These are phyloP conservation scores for Shinisaurus crocodilurus DNA, from an alignment of 2,113 vertebrate genomes.

Conservation along the genomic window DNA sequence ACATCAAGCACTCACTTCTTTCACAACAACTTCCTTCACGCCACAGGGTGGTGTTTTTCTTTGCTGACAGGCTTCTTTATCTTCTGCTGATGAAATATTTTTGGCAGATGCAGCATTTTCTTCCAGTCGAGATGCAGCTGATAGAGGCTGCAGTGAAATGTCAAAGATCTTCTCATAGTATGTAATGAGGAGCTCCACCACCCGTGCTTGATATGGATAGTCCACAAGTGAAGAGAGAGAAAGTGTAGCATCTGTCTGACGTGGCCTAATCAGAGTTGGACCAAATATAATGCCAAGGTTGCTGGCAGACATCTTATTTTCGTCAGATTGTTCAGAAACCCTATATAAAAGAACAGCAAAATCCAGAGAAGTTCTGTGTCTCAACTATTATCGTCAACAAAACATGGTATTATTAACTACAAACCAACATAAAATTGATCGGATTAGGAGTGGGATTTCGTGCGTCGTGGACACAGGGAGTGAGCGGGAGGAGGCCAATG, in stretches of 20 bases:
- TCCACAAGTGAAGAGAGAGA: conserved; percentile 95
- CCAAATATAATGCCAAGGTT: conserved; percentile 98
- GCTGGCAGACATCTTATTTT: conserved; percentile 98
- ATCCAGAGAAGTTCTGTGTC: background rate
- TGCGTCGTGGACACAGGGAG: no score
- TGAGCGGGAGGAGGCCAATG: no score
- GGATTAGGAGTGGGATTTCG: no score
- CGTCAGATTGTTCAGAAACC: conserved; percentile 89
- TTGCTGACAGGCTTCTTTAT: conserved; percentile 82
- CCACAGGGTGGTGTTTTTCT: conserved; percentile 81
- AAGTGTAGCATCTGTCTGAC: conserved; percentile 89
- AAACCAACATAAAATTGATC: background rate
- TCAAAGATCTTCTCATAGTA: conserved; percentile 94
- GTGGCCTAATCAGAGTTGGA: conserved; percentile 92
- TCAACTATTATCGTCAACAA: background rate
- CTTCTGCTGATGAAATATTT: conserved; percentile 74
- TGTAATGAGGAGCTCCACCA: conserved; percentile 92
- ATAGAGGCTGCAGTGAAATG: conserved; percentile 80
- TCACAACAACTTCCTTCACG: conserved; percentile 75
- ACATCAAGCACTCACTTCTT: conserved; percentile 84
- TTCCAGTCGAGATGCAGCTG: conserved; percentile 57
- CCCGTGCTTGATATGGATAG: conserved; percentile 93
- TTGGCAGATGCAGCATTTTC: conserved; percentile 66
- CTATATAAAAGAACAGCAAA: conserved; percentile 69
- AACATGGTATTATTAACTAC: background rate